Evolutionary conservation across 2,113 vertebrate genomes (phyloP), one percentile per base, ranked within the genome.

Genomic region (Ginglymostoma cirratum): DNA sequence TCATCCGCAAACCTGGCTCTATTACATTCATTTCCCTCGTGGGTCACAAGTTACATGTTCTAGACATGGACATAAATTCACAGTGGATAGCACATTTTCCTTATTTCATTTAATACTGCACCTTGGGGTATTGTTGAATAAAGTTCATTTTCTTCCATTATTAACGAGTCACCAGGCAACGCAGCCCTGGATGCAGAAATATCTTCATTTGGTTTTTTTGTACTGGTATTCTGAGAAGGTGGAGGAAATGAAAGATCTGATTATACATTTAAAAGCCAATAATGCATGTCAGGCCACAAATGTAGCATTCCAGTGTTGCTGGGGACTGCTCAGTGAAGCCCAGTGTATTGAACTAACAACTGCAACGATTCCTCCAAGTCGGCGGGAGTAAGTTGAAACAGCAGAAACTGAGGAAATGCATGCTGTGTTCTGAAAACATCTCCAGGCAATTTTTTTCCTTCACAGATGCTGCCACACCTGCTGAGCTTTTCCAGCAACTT

Each of bases 81-180:
- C 61, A 66, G 7, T 61, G 27, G 86, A 89, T 34, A 89, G 14
- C 48, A 89, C 15, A 55, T 34, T 42, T 19, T 83, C 80, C 38
- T 83, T 83, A 42, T 83, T 17, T 23, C 4, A 45, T 67, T 67
- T 94, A 42, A 70, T 45, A 94, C 38, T 45, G 24, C 66, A 95
- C 94, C 94, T 95, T 95, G 67, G 17, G 69, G 2, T 52, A 95
- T 17, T 30, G 94, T 23, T 52, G 94, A 95, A 6, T 95, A 95
- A 76, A 95, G 67, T 69, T 95, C 69, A 95, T 95, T 95, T 95
- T 95, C 94, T 52, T 95, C 69, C 94, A 95, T 95, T 72, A 17
- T 52, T 30, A 95, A 67, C 61, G 89, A 19, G 19, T 93, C n/a
- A 14, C 8, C 23, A 10, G 61, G n/a, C 65, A 66, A 66, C 2